Evolutionary conservation across 2,797 vertebrate species (phyloP).

Genomic region (Lates japonicus): DNA sequence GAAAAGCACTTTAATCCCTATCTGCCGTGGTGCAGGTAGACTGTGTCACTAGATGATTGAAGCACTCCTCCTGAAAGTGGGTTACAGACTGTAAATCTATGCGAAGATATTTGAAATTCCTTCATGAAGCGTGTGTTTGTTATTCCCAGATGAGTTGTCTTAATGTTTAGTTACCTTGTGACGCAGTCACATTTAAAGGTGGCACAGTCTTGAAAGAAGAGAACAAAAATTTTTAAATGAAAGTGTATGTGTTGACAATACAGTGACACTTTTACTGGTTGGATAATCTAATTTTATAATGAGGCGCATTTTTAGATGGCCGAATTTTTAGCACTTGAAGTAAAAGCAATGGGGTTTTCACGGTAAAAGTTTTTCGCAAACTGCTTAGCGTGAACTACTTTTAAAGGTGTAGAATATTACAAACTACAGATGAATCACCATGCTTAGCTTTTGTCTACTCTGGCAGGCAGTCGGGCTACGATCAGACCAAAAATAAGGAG

Average conservation of each 20-base stretch:
- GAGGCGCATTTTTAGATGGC: neutral
- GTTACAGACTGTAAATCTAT: slow-evolving; percentile 30
- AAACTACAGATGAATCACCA: neutral
- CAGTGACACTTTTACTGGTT: slow-evolving; percentile 2
- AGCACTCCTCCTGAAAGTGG: slow-evolving; percentile 29
- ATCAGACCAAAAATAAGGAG: neutral
- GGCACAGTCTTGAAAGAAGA: neutral
- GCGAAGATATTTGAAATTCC: slow-evolving; percentile 31
- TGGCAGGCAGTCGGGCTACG: neutral
- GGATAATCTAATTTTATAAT: neutral
- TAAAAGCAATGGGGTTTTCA: neutral
- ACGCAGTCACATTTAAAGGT: neutral
- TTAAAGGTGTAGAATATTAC: neutral
- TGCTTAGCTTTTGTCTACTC: neutral
- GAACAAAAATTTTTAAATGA: neutral
- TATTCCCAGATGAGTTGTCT: slow-evolving; percentile 1
- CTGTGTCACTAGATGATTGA: slow-evolving; percentile 11
- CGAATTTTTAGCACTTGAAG: neutral
- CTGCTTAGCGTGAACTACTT: neutral
- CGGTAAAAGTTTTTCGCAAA: neutral
- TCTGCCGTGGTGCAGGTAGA: neutral
- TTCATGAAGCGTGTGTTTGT: neutral
- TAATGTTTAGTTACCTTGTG: neutral
- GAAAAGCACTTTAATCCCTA: slow-evolving; percentile 17
- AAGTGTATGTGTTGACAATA: too few relatives aligned